Evolutionary conservation across 23 tunicate species (phyloP).

Genomic region (Styela plicata): DNA sequence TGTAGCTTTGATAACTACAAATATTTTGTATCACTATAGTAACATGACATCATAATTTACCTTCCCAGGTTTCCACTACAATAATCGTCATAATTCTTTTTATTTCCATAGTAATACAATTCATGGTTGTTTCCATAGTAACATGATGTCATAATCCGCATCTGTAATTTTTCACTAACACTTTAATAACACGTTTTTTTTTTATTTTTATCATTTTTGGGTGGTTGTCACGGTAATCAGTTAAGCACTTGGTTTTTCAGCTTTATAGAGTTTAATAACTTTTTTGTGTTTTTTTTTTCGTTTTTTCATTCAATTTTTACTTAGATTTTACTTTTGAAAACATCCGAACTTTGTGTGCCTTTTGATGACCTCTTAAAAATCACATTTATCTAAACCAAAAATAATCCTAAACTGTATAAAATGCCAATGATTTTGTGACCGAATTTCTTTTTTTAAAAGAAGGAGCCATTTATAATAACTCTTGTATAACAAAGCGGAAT

Average conservation of each 20-base stretch:
- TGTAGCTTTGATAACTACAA: too few relatives aligned
- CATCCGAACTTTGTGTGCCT: too few relatives aligned
- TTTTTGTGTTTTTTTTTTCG: neutral
- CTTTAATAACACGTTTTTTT: too few relatives aligned
- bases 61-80: neutral
- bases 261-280: neutral
- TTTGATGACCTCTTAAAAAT: too few relatives aligned
- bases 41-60: neutral
- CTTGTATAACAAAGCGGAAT: too few relatives aligned
- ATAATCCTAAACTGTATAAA: neutral
- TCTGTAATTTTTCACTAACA: neutral
- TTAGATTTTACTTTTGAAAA: too few relatives aligned
- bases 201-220: neutral
- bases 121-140: neutral
- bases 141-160: neutral
- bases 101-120: neutral
- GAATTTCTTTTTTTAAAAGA: too few relatives aligned
- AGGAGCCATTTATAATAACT: too few relatives aligned
- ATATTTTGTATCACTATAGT: neutral
- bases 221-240: neutral
- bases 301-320: neutral
- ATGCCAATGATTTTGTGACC: too few relatives aligned
- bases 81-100: neutral
- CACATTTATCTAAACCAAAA: neutral
- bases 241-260: neutral